Evolutionary conservation across 2,113 vertebrate genomes (phyloP).

Genomic region (Glaucomys volans): DNA sequence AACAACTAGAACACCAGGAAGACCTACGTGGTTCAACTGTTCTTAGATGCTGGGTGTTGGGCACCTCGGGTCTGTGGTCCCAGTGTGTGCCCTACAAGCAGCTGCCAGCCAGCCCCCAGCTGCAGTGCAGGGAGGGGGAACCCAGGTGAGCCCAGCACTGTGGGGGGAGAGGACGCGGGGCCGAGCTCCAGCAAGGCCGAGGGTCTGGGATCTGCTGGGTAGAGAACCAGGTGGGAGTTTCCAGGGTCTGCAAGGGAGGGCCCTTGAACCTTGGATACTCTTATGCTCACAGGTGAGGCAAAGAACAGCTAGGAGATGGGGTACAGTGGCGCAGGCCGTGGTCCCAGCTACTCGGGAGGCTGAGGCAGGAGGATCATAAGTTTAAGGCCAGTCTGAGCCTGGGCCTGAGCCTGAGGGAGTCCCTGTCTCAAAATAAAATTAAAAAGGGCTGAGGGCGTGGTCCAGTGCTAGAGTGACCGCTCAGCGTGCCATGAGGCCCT

Average conservation of each 20-base stretch:
- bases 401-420: no score
- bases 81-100: no score
- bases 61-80: not conserved
- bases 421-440: not conserved
- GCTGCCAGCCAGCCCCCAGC: not conserved
- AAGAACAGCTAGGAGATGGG: not conserved
- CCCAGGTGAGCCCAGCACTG: not conserved
- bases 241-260: not conserved
- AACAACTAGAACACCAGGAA: not conserved
- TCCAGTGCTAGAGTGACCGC: no score
- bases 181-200: not conserved
- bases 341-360: not conserved
- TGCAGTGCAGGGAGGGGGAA: not conserved
- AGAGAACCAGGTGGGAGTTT: not conserved
- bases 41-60: not conserved
- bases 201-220: not conserved
- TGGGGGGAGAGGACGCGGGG: not conserved
- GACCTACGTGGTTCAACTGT: not conserved
- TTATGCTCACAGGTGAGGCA: not conserved
- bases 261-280: not conserved
- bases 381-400: not conserved
- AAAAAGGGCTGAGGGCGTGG: not conserved
- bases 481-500: not conserved
- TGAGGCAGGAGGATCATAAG: not conserved
- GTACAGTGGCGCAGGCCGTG: not conserved